Conservation (phyloP, 1,140 invertebrate species). For the Drosophila trapezifrons region DNA sequence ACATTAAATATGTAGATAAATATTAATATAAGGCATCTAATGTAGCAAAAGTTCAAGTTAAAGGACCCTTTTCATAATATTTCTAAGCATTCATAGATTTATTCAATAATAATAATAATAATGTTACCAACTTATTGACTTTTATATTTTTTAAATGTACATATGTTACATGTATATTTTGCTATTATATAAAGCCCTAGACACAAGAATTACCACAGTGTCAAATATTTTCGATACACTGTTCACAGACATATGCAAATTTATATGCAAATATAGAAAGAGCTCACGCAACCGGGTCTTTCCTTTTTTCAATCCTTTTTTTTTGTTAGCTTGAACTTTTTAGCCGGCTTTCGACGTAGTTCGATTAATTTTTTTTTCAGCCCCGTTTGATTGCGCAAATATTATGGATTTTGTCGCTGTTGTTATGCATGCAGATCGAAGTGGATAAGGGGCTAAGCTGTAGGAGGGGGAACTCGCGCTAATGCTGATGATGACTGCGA, state of each 20-base stretch:
- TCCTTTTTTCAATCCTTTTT: constrained; percentile 20
- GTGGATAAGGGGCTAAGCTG: constrained; percentile 22
- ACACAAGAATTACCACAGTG: too few relatives aligned
- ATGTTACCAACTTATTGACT: too few relatives aligned
- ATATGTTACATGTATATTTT: too few relatives aligned
- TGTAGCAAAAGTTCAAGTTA: too few relatives aligned
- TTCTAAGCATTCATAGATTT: neutral
- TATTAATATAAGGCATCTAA: too few relatives aligned
- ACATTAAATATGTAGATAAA: too few relatives aligned
- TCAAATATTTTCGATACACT: constrained; percentile 9
- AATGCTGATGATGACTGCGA: constrained; percentile 39
- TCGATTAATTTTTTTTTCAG: constrained; percentile 55
- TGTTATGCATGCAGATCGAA: constrained; percentile 50
- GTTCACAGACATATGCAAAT: constrained; percentile 52
- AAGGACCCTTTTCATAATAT: neutral
- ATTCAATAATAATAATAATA: too few relatives aligned
- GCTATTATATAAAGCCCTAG: neutral
- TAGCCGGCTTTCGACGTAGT: constrained; percentile 14
- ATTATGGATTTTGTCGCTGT: constrained; percentile 56
- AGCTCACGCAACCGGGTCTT: constrained; percentile 39
- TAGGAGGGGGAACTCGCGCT: constrained; percentile 2
- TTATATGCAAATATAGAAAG: constrained; percentile 49
- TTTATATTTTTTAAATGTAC: neutral
- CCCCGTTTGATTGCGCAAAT: constrained; percentile 44
- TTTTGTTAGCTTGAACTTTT: constrained; percentile 26